phyloP scores from a whole-genome alignment of 2,113 vertebrate species.

The Camarhynchus parvulus region DNA sequence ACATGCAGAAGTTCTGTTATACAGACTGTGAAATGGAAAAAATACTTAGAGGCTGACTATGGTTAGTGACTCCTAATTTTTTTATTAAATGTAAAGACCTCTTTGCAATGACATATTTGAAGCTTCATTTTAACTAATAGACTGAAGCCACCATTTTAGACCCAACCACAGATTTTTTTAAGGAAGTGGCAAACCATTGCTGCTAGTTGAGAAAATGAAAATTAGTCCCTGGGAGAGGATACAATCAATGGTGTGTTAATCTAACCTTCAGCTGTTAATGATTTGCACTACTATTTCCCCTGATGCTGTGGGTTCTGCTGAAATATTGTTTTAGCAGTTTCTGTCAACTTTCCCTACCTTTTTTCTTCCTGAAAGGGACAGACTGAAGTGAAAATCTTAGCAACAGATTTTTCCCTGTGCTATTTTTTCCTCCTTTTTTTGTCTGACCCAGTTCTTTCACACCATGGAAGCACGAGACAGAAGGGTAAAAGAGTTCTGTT shows the following conservation, averaged over 20 bases:
- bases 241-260: conserved; percentile 73
- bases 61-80: conserved; percentile 42
- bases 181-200: conserved; percentile 67
- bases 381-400: conserved; percentile 29
- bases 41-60: conserved; percentile 14
- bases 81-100: conserved; percentile 44
- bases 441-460: conserved; percentile 25
- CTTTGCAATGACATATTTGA: conserved; percentile 46
- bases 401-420: neutral
- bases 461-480: neutral
- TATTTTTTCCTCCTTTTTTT: neutral
- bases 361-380: conserved; percentile 41
- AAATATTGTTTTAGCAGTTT: conserved; percentile 75
- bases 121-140: conserved; percentile 53
- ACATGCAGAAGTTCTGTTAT: conserved; percentile 6
- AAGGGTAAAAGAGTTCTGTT: neutral
- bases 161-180: conserved; percentile 61
- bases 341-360: conserved; percentile 50
- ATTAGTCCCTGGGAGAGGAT: conserved; percentile 75
- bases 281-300: conserved; percentile 72
- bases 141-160: conserved; percentile 49
- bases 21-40: conserved; percentile 58
- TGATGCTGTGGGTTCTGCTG: conserved; percentile 63
- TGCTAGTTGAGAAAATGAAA: conserved; percentile 74
- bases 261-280: conserved; percentile 81